Evolutionary conservation across 2,113 vertebrate species (phyloP), one percentile per base, ranked within the genome.

Genomic region (Bubalus kerabau): DNA sequence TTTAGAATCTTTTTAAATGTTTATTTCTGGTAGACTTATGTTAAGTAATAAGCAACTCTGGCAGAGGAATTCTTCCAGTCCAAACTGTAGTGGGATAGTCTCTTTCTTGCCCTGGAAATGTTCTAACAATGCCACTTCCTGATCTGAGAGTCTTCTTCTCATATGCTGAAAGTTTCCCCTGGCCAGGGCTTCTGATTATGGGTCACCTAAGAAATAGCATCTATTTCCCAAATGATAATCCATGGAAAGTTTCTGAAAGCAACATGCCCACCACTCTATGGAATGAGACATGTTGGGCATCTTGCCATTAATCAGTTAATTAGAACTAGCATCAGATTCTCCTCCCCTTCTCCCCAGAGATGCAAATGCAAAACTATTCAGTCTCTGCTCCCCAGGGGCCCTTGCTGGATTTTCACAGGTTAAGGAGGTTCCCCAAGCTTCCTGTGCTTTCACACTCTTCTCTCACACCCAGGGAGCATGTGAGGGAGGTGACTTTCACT

Each of bases 381-480:
- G 5, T 9, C 11, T 48, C 30, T 3, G 23, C 17, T 74, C 36
- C 36, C 3, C 1, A 15, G 14, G 17, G 36, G 0, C 1, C 13
- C 17, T 40, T 4, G 2, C 5, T 11, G 30, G 14, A 43, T 11
- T 60, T n/a, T 7, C 2, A 10, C 26, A 7, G 13, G 4, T 7
- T 10, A 4, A 57, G 5, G 40, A 46, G 43, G 6, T 1, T 28
- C 1, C 1, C 11, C 0, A 0, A 16, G 10, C 1, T 1, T 1
- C 1, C 13, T 52, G 13, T 15, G 46, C 5, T 23, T n/a, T 16
- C n/a, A 0, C 4, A 1, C 5, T 1, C 10, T 36, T 74, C 14
- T 76, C 30, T 81, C 3, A 28, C 71, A 24, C 6, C 0, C 54
- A n/a, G 2, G 16, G 4, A 6, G 7, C 23, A 1, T 1, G 4